Base-by-base conservation (phyloP, 2,113 vertebrate genomes). In the Odocoileus hemionus region DNA sequence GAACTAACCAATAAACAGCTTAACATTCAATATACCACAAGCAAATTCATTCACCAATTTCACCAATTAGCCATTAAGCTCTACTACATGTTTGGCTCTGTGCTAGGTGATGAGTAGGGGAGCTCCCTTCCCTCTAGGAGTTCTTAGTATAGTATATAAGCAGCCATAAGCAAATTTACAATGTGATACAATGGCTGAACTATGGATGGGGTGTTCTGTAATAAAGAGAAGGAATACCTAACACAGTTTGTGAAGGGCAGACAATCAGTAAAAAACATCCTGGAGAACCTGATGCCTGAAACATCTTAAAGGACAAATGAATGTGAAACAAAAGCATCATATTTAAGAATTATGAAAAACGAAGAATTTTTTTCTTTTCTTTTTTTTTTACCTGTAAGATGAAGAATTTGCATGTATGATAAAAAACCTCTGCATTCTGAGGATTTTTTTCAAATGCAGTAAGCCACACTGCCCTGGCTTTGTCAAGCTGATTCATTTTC, bases 341-440 rank as follows among this genome's bases (percentile, higher is more conserved):
- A 95, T 78, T 87, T 58, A 90, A 84, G 45, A 91, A 95, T 17
- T 60, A 39, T 21, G 19, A 54, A 82, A 82, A 82, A 79, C 10
- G 7, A n/a, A 54, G 1, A 82, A 52, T 80, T 80, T 13, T 26
- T 93, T 90, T 61, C n/a, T 17, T 64, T 67, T 64, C 39, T 61
- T 28, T 33, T 33, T 67, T 9, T 86, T 95, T 99, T 99, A 99
- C 99, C 99, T 99, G 99, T 57, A 98, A 96, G 97, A 99, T 99
- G 97, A 99, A 99, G 98, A 99, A 99, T 98, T 98, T 99, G 99
- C 99, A 99, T 94, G 98, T 98, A 78, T 98, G 98, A 98, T 99
- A 99, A 98, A 99, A 99, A 95, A 99, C 94, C 94, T 99, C 98
- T 0, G 99, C 99, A 70, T 99, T 99, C 96, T 99, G 98, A 94